These are phyloP conservation scores for Aphelenchoides fujianensis DNA, from an alignment of 1,140 invertebrate genomes.

Conservation along the genomic window DNA sequence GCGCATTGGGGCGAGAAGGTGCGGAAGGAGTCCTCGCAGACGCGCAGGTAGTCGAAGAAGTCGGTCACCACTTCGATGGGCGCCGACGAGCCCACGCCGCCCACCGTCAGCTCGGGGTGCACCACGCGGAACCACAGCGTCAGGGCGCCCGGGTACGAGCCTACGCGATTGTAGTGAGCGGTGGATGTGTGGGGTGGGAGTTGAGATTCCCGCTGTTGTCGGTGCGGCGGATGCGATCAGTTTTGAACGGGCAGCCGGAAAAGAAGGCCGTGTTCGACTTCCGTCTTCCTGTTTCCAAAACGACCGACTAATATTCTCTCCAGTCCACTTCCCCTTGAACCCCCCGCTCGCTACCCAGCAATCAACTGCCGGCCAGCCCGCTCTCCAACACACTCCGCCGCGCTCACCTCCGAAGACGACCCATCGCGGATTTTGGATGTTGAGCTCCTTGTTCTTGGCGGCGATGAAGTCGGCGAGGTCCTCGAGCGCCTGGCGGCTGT, in stretches of 20 bases:
- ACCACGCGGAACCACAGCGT: conserved; percentile 82
- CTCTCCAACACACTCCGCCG: background rate
- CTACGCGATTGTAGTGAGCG: background rate
- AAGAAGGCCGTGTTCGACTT: too few relatives aligned
- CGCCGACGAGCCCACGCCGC: conserved; percentile 78
- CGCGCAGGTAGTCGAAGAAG: conserved; percentile 66
- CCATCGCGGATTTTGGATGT: conserved; percentile 73
- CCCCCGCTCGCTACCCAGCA: too few relatives aligned
- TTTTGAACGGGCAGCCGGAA: too few relatives aligned
- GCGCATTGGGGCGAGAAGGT: conserved; percentile 16
- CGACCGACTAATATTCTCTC: too few relatives aligned
- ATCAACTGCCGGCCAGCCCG: too few relatives aligned
- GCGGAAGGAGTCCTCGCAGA: conserved; percentile 28
- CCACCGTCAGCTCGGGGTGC: conserved; percentile 80
- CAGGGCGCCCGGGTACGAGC: conserved; percentile 77
- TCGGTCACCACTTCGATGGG: conserved; percentile 77
- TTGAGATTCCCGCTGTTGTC: too few relatives aligned
- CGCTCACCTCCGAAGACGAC: conserved; percentile 77
- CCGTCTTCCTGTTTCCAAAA: too few relatives aligned
- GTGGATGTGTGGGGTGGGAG: background rate
- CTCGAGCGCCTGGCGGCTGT: conserved; percentile 79
- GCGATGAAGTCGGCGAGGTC: conserved; percentile 79
- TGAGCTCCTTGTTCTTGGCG: conserved; percentile 70
- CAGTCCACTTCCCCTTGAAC: too few relatives aligned
- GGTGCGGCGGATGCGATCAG: too few relatives aligned